Evolutionary conservation across 2,113 vertebrate genomes (phyloP).

Genomic region (Diphyllodes magnificus): DNA sequence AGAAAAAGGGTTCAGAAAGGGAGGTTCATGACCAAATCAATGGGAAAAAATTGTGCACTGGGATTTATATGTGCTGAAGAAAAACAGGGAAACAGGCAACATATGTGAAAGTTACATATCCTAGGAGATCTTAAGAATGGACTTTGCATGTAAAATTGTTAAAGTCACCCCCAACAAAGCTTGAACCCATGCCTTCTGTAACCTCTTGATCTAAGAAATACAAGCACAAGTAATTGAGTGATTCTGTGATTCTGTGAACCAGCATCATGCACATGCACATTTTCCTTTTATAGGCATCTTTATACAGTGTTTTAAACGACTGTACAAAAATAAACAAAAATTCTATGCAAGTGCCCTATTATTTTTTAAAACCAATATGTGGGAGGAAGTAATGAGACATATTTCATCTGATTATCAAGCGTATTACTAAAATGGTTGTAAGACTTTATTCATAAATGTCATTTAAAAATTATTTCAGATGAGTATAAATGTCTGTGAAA

Average conservation of each 20-base stretch:
- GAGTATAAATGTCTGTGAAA: slow-evolving; percentile 63
- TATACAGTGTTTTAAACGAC: neutral
- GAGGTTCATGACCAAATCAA: neutral
- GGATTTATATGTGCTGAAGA: neutral
- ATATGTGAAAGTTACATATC: neutral
- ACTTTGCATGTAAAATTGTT: neutral
- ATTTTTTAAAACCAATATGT: neutral
- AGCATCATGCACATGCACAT: too few species aligned
- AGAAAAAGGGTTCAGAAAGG: neutral
- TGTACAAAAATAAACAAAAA: neutral
- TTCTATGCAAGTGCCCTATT: neutral
- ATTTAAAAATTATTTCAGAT: slow-evolving; percentile 62
- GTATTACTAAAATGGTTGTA: slow-evolving; percentile 58
- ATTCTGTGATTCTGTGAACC: neutral
- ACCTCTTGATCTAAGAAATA: neutral
- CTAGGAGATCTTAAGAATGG: neutral
- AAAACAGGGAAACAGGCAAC: neutral
- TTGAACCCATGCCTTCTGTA: neutral
- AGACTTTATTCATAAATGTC: slow-evolving; percentile 62
- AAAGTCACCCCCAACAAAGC: neutral
- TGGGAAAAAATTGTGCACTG: neutral
- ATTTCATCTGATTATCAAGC: slow-evolving; percentile 48
- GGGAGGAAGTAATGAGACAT: slow-evolving; percentile 39
- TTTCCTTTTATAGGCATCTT: neutral
- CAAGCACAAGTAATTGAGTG: neutral